Percentiles rank a stretch among this genome's conserved stretches.
These are phyloP conservation scores for Troilus luridus DNA, from an alignment of 2,888 invertebrate species.

Conservation along the genomic window DNA sequence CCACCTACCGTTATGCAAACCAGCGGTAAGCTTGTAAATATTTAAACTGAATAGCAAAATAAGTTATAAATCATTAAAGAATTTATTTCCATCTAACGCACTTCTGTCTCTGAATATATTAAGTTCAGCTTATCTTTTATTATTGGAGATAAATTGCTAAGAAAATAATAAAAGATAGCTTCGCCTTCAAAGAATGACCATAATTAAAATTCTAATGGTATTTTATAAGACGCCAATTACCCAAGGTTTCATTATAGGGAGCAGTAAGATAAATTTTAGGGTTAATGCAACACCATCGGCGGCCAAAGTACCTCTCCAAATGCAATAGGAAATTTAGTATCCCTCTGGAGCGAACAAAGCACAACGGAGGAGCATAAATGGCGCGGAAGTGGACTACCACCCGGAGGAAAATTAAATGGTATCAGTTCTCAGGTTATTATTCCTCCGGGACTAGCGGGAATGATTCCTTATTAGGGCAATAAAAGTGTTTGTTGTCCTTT, in stretches of 20 bases:
- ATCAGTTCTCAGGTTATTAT: neutral
- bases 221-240: neutral
- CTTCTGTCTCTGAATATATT: neutral
- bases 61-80: neutral
- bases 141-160: neutral
- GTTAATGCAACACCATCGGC: neutral
- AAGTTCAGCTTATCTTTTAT: neutral
- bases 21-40: too few species aligned
- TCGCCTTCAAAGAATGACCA: neutral
- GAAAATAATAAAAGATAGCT: neutral
- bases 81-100: neutral
- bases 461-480: neutral
- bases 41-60: too few species aligned
- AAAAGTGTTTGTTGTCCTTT: neutral
- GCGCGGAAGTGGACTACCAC: conserved; percentile 5
- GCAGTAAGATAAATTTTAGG: conserved; percentile 1
- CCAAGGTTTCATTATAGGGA: neutral
- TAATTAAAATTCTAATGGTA: neutral
- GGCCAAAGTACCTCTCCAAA: conserved; percentile 6
- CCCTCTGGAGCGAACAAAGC: conserved; percentile 3
- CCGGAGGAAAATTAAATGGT: conserved; percentile 7
- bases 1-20: too few species aligned
- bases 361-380: conserved; percentile 1
- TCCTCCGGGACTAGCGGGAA: neutral
- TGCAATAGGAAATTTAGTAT: neutral